Conservation (phyloP, 2,888 invertebrate species). For the Coecobrya sp. region DNA sequence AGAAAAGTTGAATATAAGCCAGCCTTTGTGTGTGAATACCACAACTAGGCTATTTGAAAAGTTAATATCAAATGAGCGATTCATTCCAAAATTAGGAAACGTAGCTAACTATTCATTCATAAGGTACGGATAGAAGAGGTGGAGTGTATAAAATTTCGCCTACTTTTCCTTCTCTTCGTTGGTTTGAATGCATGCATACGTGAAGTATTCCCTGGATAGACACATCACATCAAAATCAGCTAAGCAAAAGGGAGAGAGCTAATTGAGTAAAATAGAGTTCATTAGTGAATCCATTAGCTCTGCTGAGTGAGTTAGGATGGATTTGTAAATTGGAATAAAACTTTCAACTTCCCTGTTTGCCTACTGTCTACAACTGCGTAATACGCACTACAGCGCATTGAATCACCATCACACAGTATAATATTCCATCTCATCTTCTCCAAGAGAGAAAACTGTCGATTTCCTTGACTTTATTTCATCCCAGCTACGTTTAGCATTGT, state of each 20-base stretch:
- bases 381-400: not conserved
- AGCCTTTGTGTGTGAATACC: not conserved
- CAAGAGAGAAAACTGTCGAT: constrained; percentile 30
- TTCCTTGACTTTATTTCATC: constrained; percentile 6
- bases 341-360: constrained; percentile 60
- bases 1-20: no score
- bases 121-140: not conserved
- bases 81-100: constrained; percentile 37
- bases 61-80: constrained; percentile 10
- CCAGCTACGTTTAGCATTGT: constrained; percentile 25
- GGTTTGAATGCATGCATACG: not conserved
- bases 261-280: constrained; percentile 84
- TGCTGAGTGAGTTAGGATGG: constrained; percentile 61
- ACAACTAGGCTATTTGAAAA: not conserved
- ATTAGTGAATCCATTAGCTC: constrained; percentile 82
- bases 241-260: constrained; percentile 65
- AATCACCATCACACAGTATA: not conserved
- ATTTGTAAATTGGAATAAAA: constrained; percentile 75
- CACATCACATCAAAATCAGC: constrained; percentile 49
- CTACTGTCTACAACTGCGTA: not conserved
- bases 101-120: not conserved
- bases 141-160: not conserved
- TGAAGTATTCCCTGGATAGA: not conserved
- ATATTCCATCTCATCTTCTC: not conserved
- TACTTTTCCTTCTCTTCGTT: not conserved